A percentile compares a stretch with the other conserved stretches of the same genome.
Evolutionary conservation across 2,888 invertebrate species (phyloP).

Genomic region (Microctonus hyperodae): DNA sequence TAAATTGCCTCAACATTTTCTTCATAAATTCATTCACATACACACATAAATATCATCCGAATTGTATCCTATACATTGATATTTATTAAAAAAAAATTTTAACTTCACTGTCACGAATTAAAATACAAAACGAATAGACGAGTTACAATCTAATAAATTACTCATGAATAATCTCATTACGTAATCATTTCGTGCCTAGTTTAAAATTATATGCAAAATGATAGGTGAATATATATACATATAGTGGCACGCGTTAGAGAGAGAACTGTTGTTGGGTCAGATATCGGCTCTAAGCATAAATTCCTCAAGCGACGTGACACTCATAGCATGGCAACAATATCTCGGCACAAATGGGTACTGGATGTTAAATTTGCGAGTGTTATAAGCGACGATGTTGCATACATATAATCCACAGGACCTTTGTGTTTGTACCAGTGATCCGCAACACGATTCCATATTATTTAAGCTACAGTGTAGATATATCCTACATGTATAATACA

Average conservation of each 20-base stretch:
- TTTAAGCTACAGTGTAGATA: slow-evolving; percentile 7
- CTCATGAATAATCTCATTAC: slow-evolving; percentile 43
- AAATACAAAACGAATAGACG: not conserved
- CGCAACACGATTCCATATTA: slow-evolving; percentile 20
- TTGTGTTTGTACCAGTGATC: slow-evolving; percentile 12
- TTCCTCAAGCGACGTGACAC: slow-evolving; percentile 59
- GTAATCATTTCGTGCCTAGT: slow-evolving; percentile 43
- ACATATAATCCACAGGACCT: slow-evolving; percentile 14
- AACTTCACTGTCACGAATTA: too few species aligned
- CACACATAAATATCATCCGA: too few species aligned
- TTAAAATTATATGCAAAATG: slow-evolving; percentile 9
- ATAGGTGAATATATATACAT: not conserved
- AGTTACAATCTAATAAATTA: slow-evolving; percentile 40
- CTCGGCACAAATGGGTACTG: slow-evolving; percentile 43
- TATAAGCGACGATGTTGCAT: slow-evolving; percentile 9
- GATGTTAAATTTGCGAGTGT: slow-evolving; percentile 49
- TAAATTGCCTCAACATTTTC: too few species aligned
- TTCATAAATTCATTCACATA: too few species aligned
- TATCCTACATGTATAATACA: too few species aligned
- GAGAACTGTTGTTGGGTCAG: slow-evolving; percentile 37
- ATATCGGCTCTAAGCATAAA: slow-evolving; percentile 62
- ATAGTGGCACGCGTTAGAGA: not conserved
- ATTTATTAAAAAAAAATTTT: too few species aligned
- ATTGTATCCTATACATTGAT: too few species aligned
- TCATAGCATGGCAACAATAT: slow-evolving; percentile 51